These are phyloP conservation scores for Coecobrya sp. DNA, from an alignment of 2,888 invertebrate species.

Conservation along the genomic window DNA sequence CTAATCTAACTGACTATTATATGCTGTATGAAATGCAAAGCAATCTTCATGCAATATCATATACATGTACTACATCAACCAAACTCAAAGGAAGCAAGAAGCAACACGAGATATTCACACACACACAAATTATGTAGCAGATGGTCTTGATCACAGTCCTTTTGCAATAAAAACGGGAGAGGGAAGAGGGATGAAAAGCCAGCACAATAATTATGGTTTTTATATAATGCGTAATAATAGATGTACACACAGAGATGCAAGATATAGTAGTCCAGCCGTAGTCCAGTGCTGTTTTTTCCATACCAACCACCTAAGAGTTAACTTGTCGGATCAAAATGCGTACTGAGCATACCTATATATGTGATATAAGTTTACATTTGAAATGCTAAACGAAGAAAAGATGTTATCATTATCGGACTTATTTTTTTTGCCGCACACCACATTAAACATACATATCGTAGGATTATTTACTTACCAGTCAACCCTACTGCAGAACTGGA, in stretches of 20 bases:
- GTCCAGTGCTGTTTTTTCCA: not conserved
- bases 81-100: not conserved
- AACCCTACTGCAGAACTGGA: not conserved
- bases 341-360: not conserved
- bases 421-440: slow-evolving; percentile 7
- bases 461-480: slow-evolving; percentile 13
- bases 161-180: slow-evolving; percentile 52
- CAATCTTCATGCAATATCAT: slow-evolving; percentile 21
- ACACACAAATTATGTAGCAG: slow-evolving; percentile 46
- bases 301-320: slow-evolving; percentile 18
- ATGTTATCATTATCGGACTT: not conserved
- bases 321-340: slow-evolving; percentile 69
- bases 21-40: slow-evolving; percentile 8
- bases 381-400: not conserved
- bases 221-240: slow-evolving; percentile 12
- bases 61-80: not conserved
- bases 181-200: slow-evolving; percentile 22
- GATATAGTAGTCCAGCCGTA: not conserved
- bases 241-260: not conserved
- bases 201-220: slow-evolving; percentile 57
- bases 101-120: slow-evolving; percentile 15
- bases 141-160: slow-evolving; percentile 56
- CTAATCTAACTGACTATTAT: not conserved
- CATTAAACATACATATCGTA: not conserved
- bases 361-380: not conserved